A percentile compares a stretch with the other conserved stretches of the same genome.
Evolutionary conservation across 1,140 invertebrate species (phyloP).

Genomic region (Pseudomyrmex concolor): DNA sequence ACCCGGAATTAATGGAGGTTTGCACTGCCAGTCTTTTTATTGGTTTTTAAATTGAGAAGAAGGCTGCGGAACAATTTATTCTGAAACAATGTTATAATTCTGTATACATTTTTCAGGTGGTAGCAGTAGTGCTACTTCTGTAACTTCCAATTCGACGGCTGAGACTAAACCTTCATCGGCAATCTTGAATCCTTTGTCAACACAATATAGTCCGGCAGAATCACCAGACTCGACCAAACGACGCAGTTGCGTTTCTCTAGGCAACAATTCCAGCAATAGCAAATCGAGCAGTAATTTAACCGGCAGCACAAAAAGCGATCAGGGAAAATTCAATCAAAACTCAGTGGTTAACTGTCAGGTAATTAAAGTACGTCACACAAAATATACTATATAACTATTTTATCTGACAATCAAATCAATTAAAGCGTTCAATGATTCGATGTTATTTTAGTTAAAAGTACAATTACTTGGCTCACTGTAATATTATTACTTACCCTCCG

Average conservation of each 20-base stretch:
- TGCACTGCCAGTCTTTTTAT: conserved; percentile 9
- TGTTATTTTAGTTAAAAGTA: too few relatives aligned
- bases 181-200: conserved; percentile 86
- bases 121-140: conserved; percentile 87
- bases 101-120: conserved; percentile 73
- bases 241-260: conserved; percentile 90
- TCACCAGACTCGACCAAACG: conserved; percentile 89
- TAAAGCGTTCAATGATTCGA: too few relatives aligned
- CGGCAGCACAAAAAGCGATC: conserved; percentile 88
- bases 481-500: not conserved
- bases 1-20: conserved; percentile 77
- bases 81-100: too few relatives aligned
- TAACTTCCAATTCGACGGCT: conserved; percentile 88
- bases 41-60: not conserved
- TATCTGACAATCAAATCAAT: not conserved
- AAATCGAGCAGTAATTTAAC: conserved; percentile 91
- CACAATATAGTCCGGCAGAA: conserved; percentile 85
- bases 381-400: too few relatives aligned
- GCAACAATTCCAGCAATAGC: conserved; percentile 89
- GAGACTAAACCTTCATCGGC: conserved; percentile 90
- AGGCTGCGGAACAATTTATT: too few relatives aligned
- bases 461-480: not conserved
- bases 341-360: conserved; percentile 81
- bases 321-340: conserved; percentile 85
- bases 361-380: conserved; percentile 76